These are phyloP conservation scores for Solea solea DNA, from an alignment of 2,113 vertebrate species.

Conservation along the genomic window DNA sequence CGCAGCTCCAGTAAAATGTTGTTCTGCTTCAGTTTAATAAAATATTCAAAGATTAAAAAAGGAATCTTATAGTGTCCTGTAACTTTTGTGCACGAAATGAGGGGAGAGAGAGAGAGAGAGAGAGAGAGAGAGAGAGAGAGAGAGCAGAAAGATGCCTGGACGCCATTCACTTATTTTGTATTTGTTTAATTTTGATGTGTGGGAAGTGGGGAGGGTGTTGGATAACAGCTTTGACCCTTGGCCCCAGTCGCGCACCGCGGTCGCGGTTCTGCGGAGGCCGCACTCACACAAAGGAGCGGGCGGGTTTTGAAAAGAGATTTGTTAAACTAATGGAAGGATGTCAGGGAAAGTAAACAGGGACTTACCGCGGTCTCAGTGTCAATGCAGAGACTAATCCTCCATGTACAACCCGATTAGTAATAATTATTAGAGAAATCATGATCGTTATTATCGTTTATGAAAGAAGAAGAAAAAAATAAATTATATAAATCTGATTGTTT, in stretches of 20 bases:
- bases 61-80: neutral
- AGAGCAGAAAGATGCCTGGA: neutral
- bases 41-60: conserved; percentile 3
- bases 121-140: neutral
- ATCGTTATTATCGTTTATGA: too few relatives aligned
- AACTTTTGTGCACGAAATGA: neutral
- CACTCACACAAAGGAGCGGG: conserved; percentile 60
- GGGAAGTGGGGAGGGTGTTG: neutral
- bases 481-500: too few relatives aligned
- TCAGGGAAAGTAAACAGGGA: conserved; percentile 68
- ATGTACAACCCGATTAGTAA: conserved; percentile 5
- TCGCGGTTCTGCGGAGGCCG: conserved; percentile 59
- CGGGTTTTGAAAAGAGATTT: conserved; percentile 58
- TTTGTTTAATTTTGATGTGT: conserved; percentile 4
- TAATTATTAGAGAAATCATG: too few relatives aligned
- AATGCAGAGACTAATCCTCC: conserved; percentile 54
- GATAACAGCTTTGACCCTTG: conserved; percentile 73
- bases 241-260: conserved; percentile 36
- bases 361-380: conserved; percentile 63
- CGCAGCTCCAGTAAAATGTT: too few relatives aligned
- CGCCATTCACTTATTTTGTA: neutral
- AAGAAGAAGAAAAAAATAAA: too few relatives aligned
- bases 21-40: neutral
- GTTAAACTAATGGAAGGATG: conserved; percentile 67
- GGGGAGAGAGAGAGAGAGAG: neutral